These are phyloP conservation scores for Heliopora coerulea DNA, from an alignment of 92 coral and sea anemone genomes.

Conservation along the genomic window DNA sequence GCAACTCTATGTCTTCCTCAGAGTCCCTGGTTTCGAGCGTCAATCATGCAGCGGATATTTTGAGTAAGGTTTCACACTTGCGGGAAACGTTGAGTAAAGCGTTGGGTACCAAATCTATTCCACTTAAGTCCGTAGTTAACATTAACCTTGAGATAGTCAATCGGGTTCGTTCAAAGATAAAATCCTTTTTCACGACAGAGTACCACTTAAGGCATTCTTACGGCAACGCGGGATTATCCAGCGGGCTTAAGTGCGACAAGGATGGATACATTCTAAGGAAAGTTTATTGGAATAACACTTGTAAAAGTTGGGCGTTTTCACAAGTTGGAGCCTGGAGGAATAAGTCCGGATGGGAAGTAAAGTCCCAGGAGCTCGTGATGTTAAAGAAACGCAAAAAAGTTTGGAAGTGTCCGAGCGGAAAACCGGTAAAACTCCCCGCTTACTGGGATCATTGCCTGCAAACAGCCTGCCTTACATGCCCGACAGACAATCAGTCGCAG, in stretches of 20 bases:
- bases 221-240: neutral
- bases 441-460: neutral
- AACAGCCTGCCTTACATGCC: slow-evolving; percentile 1
- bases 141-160: neutral
- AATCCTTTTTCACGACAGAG: neutral
- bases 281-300: neutral
- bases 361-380: neutral
- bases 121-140: neutral
- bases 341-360: neutral
- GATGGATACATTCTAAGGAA: neutral
- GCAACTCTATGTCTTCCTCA: neutral
- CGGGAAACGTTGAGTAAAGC: neutral
- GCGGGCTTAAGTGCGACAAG: neutral
- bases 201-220: neutral
- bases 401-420: neutral
- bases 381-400: neutral
- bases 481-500: neutral
- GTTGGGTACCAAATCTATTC: neutral
- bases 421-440: neutral
- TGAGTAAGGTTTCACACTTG: neutral
- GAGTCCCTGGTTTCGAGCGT: neutral
- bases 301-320: neutral
- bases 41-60: neutral
- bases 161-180: neutral
- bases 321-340: neutral